Evolutionary conservation across 2,888 invertebrate genomes (phyloP), one percentile per base, ranked within the genome.

Genomic region (Drosophila tanythrix): DNA sequence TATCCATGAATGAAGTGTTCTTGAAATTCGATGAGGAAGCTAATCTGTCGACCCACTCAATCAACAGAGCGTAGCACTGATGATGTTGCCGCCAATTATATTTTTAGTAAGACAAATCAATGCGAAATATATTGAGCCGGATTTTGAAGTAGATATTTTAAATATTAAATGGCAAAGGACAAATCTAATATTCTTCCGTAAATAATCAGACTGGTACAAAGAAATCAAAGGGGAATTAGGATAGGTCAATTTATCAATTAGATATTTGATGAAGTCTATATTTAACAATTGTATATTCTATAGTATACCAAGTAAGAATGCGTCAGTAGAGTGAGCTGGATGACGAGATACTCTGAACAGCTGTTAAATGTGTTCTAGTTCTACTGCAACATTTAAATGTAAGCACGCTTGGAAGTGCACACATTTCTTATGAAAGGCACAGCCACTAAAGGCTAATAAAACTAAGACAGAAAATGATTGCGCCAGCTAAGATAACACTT

Each of bases 21-120:
- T 84, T 76, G 81, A 89, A 89, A 83, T 78, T 64, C 78, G 78
- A 80, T 74, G 74, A 83, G 77, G 69, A 60, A 70, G 89, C 89
- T 83, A 89, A 84, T 89, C 87, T 75, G 57, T 73, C 55, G 68
- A 66, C 59, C 55, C 66, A 69, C 63, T 70, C 60, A 78, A 74
- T 64, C 88, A 68, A 60, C 29, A 53, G 74, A 18, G 25, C 25
- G 46, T 46, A 43, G 60, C 46, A 15, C 15, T 27, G 31, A 52
- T 15, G n/a, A 60, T 61, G 36, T 29, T 55, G 33, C 38, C 60
- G 51, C 66, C 81, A 89, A 89, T 86, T 81, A 83, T 71, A 69
- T 74, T 86, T 63, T 83, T 61, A 55, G 68, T 57, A 69, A 86
- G 81, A 74, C 81, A 81, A 84, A 84, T 78, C 87, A 86, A 83